These are phyloP conservation scores for Sphenodon punctatus DNA, from an alignment of 2,797 vertebrate genomes.

Conservation along the genomic window DNA sequence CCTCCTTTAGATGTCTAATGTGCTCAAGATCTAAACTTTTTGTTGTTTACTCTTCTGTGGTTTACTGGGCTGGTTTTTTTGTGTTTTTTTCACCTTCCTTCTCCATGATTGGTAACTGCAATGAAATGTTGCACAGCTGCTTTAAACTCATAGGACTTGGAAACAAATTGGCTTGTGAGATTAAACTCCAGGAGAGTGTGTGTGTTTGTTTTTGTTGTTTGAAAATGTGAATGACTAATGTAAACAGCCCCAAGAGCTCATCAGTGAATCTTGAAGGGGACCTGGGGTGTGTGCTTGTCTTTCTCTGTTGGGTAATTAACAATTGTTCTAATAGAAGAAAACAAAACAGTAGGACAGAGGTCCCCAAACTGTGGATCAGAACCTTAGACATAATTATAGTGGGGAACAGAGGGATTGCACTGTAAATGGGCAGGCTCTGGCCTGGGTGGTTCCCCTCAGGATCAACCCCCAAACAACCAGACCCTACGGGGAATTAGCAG, in stretches of 20 bases:
- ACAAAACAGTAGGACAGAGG: no score
- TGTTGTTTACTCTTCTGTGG: not conserved
- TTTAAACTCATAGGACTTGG: not conserved
- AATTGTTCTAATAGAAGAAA: not conserved
- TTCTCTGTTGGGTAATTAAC: conserved; percentile 8
- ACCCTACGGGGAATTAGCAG: no score
- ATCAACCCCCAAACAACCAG: no score
- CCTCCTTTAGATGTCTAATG: not conserved
- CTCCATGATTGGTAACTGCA: not conserved
- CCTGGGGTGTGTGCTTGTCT: not conserved
- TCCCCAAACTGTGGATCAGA: no score
- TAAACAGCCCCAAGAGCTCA: conserved; percentile 50
- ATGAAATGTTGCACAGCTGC: conserved; percentile 24
- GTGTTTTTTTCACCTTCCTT: not conserved
- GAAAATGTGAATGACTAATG: conserved; percentile 51
- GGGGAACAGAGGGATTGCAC: no score
- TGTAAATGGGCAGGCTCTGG: no score
- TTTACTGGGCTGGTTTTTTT: no score
- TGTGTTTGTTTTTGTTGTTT: no score
- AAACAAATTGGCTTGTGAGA: conserved; percentile 46
- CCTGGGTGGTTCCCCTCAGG: no score
- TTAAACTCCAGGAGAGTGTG: conserved; percentile 34
- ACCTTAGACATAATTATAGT: no score
- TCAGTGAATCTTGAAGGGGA: not conserved
- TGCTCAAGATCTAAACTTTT: conserved; percentile 12